A percentile compares a stretch with the other conserved stretches of the same genome.
These are phyloP conservation scores for Caenorhabditis inopinata DNA, from an alignment of 1,140 invertebrate genomes.

Conservation along the genomic window DNA sequence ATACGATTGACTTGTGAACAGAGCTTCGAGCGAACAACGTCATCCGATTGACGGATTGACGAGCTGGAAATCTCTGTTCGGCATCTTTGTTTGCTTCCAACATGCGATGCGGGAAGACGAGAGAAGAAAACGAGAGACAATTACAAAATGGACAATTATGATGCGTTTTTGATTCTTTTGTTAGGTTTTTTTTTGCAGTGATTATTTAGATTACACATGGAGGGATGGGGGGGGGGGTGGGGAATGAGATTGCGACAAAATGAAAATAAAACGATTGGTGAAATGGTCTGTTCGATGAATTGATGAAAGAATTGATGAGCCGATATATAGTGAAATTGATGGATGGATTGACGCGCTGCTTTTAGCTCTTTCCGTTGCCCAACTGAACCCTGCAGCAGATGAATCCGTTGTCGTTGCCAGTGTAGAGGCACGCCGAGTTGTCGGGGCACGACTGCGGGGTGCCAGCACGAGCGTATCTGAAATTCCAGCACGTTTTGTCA, in stretches of 20 bases:
- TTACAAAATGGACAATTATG: not conserved
- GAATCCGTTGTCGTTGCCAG: conserved; percentile 64
- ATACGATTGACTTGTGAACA: not conserved
- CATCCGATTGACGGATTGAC: too few species aligned
- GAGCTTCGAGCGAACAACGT: too few species aligned
- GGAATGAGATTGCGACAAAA: conserved; percentile 9
- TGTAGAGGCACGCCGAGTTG: conserved; percentile 66
- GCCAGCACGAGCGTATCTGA: conserved; percentile 36
- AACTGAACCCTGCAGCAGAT: conserved; percentile 64
- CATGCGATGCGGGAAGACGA: not conserved
- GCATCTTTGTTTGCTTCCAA: not conserved
- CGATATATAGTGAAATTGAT: too few species aligned
- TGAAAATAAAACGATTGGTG: not conserved
- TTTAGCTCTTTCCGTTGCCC: conserved; percentile 35
- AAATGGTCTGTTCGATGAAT: too few species aligned
- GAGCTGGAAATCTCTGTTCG: too few species aligned
- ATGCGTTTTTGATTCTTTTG: too few species aligned
- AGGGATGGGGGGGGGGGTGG: not conserved
- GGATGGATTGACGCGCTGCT: too few species aligned
- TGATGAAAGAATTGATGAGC: not conserved
- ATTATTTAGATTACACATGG: conserved; percentile 15
- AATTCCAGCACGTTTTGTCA: too few species aligned
- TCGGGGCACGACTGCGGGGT: conserved; percentile 58
- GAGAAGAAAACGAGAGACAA: not conserved
- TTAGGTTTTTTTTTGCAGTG: not conserved